These are phyloP conservation scores for Hippocampus comes DNA, from an alignment of 2,113 vertebrate genomes.

Conservation along the genomic window DNA sequence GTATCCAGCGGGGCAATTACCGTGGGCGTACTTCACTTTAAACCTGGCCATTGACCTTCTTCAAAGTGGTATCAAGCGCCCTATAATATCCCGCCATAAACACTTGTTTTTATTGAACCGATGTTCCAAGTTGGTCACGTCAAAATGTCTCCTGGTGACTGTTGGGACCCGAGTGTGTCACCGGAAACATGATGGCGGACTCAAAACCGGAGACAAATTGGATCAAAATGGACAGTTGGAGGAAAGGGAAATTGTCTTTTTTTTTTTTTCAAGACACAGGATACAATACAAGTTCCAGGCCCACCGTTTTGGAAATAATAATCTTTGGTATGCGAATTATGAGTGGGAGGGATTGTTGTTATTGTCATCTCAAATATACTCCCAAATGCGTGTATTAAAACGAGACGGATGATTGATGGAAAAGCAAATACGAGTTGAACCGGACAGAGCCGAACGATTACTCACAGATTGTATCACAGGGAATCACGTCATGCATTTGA, in stretches of 20 bases:
- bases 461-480: not conserved
- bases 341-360: not conserved
- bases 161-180: conserved; percentile 18
- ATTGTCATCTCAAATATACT: not conserved
- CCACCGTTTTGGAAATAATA: not conserved
- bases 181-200: conserved; percentile 18
- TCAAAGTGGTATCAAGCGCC: conserved; percentile 59
- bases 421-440: not conserved
- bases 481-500: conserved; percentile 20
- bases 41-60: conserved; percentile 62
- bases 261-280: not conserved
- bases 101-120: conserved; percentile 56
- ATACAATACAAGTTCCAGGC: not conserved
- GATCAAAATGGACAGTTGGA: not conserved
- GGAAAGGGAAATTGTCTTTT: not conserved
- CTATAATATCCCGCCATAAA: conserved; percentile 61
- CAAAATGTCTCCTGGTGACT: conserved; percentile 20
- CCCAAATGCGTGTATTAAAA: not conserved
- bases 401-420: not conserved
- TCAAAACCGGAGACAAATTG: conserved; percentile 6
- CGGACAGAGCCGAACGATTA: not conserved
- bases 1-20: conserved; percentile 47
- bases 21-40: conserved; percentile 41
- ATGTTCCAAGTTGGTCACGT: conserved; percentile 32
- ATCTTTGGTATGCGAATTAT: not conserved